Evolutionary conservation across 1,140 invertebrate species (phyloP).

Genomic region (Mamestra configurata): DNA sequence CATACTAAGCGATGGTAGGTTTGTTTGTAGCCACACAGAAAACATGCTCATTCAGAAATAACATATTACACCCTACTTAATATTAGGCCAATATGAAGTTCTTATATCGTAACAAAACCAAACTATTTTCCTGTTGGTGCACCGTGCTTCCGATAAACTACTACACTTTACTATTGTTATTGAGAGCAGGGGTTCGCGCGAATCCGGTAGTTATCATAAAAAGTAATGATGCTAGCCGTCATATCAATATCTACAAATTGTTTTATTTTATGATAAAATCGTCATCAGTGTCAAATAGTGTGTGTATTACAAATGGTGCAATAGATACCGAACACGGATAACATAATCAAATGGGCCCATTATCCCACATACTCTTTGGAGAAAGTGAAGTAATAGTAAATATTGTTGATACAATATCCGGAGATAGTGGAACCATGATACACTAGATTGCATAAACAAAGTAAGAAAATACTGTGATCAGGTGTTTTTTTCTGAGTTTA

Average conservation of each 20-base stretch:
- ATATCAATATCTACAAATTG: constrained; percentile 53
- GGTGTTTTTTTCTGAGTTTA: too few species aligned
- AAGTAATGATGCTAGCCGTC: constrained; percentile 46
- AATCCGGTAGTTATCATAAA: constrained; percentile 53
- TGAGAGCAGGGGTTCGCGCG: constrained; percentile 42
- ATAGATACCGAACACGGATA: constrained; percentile 11
- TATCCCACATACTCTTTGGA: constrained; percentile 1
- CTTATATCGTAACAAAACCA: constrained; percentile 6
- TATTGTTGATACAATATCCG: not conserved
- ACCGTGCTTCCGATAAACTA: constrained; percentile 39
- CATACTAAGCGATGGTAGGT: not conserved
- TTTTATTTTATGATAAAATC: constrained; percentile 51
- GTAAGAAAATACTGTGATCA: too few species aligned
- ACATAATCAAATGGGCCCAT: not conserved
- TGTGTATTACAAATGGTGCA: constrained; percentile 38
- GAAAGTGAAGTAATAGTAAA: not conserved
- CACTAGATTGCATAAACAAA: not conserved
- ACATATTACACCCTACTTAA: constrained; percentile 4
- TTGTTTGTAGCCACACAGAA: not conserved
- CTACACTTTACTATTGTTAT: constrained; percentile 45
- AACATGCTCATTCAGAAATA: constrained; percentile 5
- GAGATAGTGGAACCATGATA: too few species aligned
- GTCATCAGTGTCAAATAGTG: constrained; percentile 42
- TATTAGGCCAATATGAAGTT: not conserved
- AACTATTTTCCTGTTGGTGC: constrained; percentile 31